Percentiles rank a stretch among this genome's conserved stretches.
Conservation (phyloP, 2,113 vertebrate species). For the Balaeniceps rex region DNA sequence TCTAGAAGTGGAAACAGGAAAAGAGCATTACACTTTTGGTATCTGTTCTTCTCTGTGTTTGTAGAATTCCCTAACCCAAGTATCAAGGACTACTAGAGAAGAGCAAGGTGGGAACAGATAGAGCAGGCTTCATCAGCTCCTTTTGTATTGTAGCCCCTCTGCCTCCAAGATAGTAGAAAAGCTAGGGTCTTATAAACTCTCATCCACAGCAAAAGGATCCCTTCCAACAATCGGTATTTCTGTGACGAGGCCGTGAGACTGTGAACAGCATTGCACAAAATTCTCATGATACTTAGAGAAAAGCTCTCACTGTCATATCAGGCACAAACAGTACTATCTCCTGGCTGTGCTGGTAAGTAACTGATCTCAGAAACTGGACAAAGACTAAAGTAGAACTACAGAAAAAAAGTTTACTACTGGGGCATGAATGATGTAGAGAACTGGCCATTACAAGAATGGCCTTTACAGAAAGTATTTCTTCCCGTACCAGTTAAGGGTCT, state of each 20-base stretch:
- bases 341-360: background rate
- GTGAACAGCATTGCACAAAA: background rate
- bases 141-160: background rate
- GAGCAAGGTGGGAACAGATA: background rate
- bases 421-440: background rate
- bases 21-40: background rate
- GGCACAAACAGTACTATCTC: fast-evolving
- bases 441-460: background rate
- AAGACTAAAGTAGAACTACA: background rate
- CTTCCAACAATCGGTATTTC: background rate
- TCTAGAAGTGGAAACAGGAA: background rate
- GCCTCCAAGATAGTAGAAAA: background rate
- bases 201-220: background rate
- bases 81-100: background rate
- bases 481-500: background rate
- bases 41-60: background rate
- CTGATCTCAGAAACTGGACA: background rate
- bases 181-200: background rate
- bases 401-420: background rate
- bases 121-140: background rate
- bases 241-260: background rate
- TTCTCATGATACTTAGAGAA: background rate
- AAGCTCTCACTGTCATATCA: background rate
- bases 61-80: background rate
- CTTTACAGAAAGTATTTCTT: background rate